Evolutionary conservation across 1,140 invertebrate species (phyloP).

Genomic region (Brachystomella parvula): DNA sequence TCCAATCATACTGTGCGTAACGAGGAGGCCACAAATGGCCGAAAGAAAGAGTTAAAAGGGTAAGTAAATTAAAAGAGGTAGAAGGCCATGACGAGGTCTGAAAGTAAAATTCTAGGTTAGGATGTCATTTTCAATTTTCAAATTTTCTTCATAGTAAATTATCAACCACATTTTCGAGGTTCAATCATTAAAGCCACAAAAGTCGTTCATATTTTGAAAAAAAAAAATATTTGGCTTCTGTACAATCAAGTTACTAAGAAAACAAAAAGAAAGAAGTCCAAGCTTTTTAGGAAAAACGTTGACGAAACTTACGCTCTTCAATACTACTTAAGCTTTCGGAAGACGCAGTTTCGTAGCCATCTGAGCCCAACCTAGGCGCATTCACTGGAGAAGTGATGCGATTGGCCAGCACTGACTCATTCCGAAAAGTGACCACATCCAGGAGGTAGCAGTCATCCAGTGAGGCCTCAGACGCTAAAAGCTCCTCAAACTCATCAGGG

Average conservation of each 20-base stretch:
- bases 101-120: no score
- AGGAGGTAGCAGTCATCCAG: constrained; percentile 32
- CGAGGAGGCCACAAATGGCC: not conserved
- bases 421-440: constrained; percentile 34
- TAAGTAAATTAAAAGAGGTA: constrained; percentile 6
- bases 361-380: not conserved
- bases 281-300: no score
- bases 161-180: no score
- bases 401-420: constrained; percentile 33
- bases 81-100: no score
- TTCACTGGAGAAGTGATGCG: constrained; percentile 7
- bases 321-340: not conserved
- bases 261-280: no score
- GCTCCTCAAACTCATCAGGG: not conserved
- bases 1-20: no score
- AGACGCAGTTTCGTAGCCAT: not conserved
- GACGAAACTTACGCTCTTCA: constrained; percentile 12
- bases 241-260: no score
- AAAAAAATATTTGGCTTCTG: no score
- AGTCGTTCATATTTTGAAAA: no score
- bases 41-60: constrained; percentile 4
- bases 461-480: not conserved
- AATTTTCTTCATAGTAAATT: no score
- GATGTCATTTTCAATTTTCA: no score
- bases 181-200: no score